Base-by-base conservation (phyloP, 2,113 vertebrate species). In the Crotalus helleri region DNA sequence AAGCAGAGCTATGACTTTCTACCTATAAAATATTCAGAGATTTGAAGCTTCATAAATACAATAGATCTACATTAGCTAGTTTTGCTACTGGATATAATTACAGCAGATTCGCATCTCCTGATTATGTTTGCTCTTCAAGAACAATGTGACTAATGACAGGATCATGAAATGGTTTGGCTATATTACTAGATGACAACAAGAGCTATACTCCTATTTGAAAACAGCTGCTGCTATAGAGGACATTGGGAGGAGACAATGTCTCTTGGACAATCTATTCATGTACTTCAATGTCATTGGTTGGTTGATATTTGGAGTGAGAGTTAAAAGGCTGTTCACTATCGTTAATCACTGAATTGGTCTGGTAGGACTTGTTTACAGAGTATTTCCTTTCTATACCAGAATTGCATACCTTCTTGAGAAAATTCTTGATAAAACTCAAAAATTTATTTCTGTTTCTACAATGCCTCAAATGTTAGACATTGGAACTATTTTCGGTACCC, bases 81-180 rank as follows among this genome's bases (percentile, higher is more conserved):
- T 93, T 95, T 94, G 46, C 54, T 96, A 57, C 39, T 96, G 95
- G 94, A 90, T 91, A 89, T 95, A 96, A 97, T 94, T 95, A 96
- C 94, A 90, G 29, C 61, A 81, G 89, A 95, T 92, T 95, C 96
- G 92, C 64, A 94, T 93, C 26, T 93, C 74, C 59, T 91, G 93
- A 81, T 94, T 94, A 91, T 87, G 96, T 93, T 85, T 88, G 89
- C 87, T 93, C 39, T 29, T 54, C 64, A 93, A 92, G 92, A 96
- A 90, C 91, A 96, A 87, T n/a, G 93, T 90, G 88, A 96, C 90
- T 95, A 94, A 95, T 0, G 4, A 88, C 17, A 96, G 49, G 5
- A 29, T 19, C 92, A 26, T 49, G 74, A 85, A 86, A 8, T 88
- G 11, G 23, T 54, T 96, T 95, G 86, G 53, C 86, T 93, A 8